Conservation (phyloP, 30 jellyfish, hydroid and myxozoan genomes). For the Aurelia aurita region DNA sequence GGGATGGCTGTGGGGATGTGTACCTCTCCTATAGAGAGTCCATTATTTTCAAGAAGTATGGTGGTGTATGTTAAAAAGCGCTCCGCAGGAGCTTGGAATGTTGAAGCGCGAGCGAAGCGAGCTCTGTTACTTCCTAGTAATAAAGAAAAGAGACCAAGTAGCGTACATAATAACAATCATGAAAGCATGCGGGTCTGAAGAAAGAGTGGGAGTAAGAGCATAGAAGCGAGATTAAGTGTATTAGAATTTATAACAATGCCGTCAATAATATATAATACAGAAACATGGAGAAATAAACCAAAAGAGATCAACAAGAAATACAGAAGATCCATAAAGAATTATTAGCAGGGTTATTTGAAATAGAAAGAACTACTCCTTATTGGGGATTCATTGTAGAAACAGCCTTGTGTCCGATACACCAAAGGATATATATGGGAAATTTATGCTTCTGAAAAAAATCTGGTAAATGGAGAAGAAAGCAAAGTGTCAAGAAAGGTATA, state of each 20-base stretch:
- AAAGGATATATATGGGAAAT: background rate
- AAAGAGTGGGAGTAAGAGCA: background rate
- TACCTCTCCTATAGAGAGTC: too few relatives aligned
- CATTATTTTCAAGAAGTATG: too few relatives aligned
- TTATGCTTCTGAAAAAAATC: background rate
- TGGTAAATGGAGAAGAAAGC: background rate
- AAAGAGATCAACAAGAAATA: background rate
- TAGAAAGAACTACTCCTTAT: background rate
- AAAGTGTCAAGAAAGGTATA: too few relatives aligned
- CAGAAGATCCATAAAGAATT: background rate
- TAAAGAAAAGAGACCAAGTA: background rate
- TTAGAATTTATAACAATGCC: background rate
- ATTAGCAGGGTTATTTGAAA: background rate
- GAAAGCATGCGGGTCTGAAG: background rate
- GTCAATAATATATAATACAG: background rate
- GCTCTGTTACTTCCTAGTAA: too few relatives aligned
- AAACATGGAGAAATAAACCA: conserved; percentile 16
- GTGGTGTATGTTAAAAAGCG: too few relatives aligned
- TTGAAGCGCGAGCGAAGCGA: too few relatives aligned
- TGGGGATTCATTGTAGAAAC: conserved; percentile 18
- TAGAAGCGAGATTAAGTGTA: too few relatives aligned
- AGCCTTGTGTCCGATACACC: background rate
- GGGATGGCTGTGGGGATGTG: too few relatives aligned
- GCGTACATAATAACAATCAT: background rate
- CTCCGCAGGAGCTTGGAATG: too few relatives aligned